Evolutionary conservation across 1,140 invertebrate species (phyloP), one percentile per base, ranked within the genome.

Genomic region (Scaptodrosophila lebanonensis): DNA sequence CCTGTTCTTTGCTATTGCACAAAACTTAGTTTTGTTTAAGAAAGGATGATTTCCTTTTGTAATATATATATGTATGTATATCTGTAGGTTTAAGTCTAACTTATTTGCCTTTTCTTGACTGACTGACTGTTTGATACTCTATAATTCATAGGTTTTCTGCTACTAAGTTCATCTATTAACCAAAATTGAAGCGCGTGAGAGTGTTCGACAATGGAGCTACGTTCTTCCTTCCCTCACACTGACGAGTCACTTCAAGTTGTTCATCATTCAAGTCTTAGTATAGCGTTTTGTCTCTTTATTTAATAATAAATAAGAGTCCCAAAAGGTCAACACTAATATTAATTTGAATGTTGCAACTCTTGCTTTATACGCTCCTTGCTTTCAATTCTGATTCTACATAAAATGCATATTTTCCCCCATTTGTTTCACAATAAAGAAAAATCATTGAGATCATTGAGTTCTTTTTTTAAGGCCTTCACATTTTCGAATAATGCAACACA

Each of bases 381-480:
- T 29, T 22, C 30, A 0, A 2, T 52, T 25, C 35, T 13, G 9
- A 25, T 16, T 9, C 32, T 33, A 70, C 56, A 56, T 48, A 67
- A 69, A 69, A 71, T 71, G 67, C 67, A 71, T 61, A 53, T 45
- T 65, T 71, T 43, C 38, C 50, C 53, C 35, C 27, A 49, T 64
- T 58, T 35, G 51, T 51, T 56, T 44, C 69, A 60, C 62, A 70
- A 66, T 77, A 54, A 77, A 77, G 71, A 76, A 76, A 76, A 76
- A 69, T 76, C 71, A 73, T 79, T 79, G 73, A 79, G 73, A 79
- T 79, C 73, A 79, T 79, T 79, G 52, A 79, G 73, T 79, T 79
- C n/a, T n/a, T n/a, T n/a, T 25, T 25, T 8, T 25, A 25, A 25
- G 22, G 22, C 3, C n/a, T n/a, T 25, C 3, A 25, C 22, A 25